Percentiles rank a stretch among this genome's conserved stretches.
phyloP scores from a whole-genome alignment of 2,797 vertebrate species.

The Syndactyla subalaris region DNA sequence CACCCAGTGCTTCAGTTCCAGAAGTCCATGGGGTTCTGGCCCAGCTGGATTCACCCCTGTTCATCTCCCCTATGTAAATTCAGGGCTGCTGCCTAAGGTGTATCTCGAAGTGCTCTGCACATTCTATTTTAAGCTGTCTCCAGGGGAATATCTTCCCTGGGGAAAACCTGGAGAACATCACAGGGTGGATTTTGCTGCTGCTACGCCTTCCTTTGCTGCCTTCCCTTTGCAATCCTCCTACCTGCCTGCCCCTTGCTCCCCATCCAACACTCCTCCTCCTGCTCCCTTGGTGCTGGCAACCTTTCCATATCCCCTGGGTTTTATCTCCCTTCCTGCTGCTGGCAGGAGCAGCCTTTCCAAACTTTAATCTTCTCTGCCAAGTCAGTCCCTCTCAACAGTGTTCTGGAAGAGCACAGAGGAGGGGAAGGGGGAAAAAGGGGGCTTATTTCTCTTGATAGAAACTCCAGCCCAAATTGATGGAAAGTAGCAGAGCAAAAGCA shows the following conservation, averaged over 20 bases:
- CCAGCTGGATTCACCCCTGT: background rate
- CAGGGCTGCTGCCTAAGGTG: background rate
- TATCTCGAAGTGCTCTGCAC: background rate
- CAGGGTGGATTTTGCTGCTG: background rate
- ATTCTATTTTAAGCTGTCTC: background rate
- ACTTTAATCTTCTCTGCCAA: background rate
- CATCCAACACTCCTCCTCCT: background rate
- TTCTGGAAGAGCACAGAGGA: background rate
- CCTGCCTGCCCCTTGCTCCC: background rate
- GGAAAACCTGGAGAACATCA: background rate
- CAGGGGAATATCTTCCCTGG: background rate
- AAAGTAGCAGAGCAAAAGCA: background rate
- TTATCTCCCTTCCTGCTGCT: background rate
- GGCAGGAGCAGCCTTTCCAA: background rate
- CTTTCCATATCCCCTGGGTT: background rate
- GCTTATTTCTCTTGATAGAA: background rate
- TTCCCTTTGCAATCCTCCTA: background rate
- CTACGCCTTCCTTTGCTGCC: background rate
- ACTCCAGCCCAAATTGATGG: background rate
- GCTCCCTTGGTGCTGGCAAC: background rate
- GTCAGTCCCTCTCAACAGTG: background rate
- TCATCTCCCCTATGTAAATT: fast-evolving
- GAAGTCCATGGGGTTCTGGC: background rate
- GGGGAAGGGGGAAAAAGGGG: background rate
- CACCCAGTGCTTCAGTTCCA: background rate